Percentiles rank a stretch among this genome's conserved stretches.
These are phyloP conservation scores for Phylloscopus trochiloides DNA, from an alignment of 2,113 vertebrate genomes.

Conservation along the genomic window DNA sequence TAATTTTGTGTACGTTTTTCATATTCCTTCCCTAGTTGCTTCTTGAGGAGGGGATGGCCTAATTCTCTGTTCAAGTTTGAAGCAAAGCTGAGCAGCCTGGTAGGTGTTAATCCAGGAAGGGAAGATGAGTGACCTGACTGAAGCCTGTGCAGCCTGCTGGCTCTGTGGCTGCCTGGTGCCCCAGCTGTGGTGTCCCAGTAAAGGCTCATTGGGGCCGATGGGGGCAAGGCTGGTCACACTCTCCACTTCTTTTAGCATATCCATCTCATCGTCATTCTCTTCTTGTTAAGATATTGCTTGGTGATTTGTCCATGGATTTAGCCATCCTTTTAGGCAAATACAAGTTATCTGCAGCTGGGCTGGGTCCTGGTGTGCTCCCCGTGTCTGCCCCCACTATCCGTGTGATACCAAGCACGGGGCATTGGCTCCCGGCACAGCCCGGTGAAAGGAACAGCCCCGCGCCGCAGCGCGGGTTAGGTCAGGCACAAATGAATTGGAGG, in stretches of 20 bases:
- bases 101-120: not conserved
- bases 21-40: not conserved
- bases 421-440: not conserved
- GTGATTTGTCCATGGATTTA: not conserved
- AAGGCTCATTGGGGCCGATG: accelerated
- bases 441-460: not conserved
- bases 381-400: not conserved
- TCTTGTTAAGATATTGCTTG: not conserved
- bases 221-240: not conserved
- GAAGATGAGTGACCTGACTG: not conserved
- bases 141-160: not conserved
- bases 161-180: not conserved
- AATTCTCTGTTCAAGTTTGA: not conserved
- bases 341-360: not conserved
- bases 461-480: not conserved
- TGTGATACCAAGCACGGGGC: not conserved
- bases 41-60: not conserved
- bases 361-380: not conserved
- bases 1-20: not conserved
- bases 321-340: not conserved
- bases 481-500: not conserved
- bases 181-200: not conserved
- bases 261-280: not conserved
- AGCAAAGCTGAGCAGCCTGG: not conserved
- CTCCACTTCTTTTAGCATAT: not conserved